phyloP scores from a whole-genome alignment of 2,113 vertebrate species.

The Myiopsitta monachus region DNA sequence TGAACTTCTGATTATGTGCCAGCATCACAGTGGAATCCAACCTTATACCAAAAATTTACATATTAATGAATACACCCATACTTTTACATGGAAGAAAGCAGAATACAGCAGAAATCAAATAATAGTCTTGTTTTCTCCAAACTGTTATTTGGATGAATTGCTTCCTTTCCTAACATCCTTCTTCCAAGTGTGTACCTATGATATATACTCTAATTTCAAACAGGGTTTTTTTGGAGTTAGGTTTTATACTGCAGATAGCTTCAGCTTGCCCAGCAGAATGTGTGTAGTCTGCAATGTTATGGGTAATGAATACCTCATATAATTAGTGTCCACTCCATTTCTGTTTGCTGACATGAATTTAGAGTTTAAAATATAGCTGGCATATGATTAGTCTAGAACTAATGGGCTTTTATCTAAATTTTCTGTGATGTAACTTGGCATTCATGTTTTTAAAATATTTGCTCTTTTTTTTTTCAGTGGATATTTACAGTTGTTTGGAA shows the following conservation, averaged over 20 bases:
- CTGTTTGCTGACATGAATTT: slow-evolving; percentile 26
- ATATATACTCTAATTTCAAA: neutral
- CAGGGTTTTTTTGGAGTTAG: neutral
- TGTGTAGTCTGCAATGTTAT: neutral
- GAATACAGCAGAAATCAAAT: neutral
- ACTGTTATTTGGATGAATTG: neutral
- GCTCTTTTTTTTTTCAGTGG: neutral
- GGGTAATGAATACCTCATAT: neutral
- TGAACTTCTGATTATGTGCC: slow-evolving; percentile 44
- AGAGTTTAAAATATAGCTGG: slow-evolving; percentile 37
- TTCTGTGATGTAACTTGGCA: slow-evolving; percentile 49
- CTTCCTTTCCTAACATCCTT: neutral
- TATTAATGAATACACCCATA: slow-evolving; percentile 25
- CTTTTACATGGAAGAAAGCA: neutral
- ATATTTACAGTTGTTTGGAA: slow-evolving; percentile 36
- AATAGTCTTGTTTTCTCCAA: neutral
- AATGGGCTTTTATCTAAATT: slow-evolving; percentile 39
- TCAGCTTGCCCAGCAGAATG: neutral
- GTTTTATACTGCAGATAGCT: neutral
- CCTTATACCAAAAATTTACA: slow-evolving; percentile 2
- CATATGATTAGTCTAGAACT: slow-evolving; percentile 42
- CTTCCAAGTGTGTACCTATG: neutral
- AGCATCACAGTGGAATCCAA: slow-evolving; percentile 31
- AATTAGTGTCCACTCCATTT: slow-evolving; percentile 38
- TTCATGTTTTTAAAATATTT: neutral